Evolutionary conservation across 2,113 vertebrate genomes (phyloP).

Genomic region (Oxyura jamaicensis): DNA sequence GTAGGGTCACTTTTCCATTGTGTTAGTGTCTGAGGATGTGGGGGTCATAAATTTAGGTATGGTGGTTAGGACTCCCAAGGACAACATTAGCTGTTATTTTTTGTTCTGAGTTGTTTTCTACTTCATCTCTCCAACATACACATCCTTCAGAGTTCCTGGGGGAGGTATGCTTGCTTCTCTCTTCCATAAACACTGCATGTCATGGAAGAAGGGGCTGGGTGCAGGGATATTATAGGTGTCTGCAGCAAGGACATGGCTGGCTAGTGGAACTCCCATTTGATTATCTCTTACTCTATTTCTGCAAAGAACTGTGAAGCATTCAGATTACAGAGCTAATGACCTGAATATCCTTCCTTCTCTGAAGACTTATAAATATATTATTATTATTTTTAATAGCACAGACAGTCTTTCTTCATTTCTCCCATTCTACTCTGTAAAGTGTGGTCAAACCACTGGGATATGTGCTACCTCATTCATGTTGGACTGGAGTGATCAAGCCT

Average conservation of each 20-base stretch:
- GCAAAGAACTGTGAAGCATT: neutral
- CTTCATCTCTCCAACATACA: accelerated
- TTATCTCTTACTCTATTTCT: neutral
- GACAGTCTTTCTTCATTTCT: neutral
- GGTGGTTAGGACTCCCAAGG: neutral
- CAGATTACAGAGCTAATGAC: neutral
- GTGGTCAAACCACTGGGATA: neutral
- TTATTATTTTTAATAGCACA: neutral
- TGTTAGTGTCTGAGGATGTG: neutral
- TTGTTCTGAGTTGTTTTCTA: neutral
- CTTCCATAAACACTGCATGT: accelerated
- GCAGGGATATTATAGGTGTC: neutral
- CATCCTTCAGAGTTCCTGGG: neutral
- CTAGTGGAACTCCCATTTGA: neutral
- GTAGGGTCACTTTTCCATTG: neutral
- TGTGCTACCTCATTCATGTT: neutral
- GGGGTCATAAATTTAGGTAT: neutral
- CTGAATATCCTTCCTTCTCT: neutral
- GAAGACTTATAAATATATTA: neutral
- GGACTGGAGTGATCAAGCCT: neutral
- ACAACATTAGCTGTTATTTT: neutral
- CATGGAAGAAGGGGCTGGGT: neutral
- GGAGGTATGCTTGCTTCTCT: accelerated
- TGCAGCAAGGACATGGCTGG: neutral
- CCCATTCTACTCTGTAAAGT: neutral